Percentiles rank a stretch among this genome's conserved stretches.
These are phyloP conservation scores for Archegozetes longisetosus DNA, from an alignment of 1,140 invertebrate genomes.

Conservation along the genomic window DNA sequence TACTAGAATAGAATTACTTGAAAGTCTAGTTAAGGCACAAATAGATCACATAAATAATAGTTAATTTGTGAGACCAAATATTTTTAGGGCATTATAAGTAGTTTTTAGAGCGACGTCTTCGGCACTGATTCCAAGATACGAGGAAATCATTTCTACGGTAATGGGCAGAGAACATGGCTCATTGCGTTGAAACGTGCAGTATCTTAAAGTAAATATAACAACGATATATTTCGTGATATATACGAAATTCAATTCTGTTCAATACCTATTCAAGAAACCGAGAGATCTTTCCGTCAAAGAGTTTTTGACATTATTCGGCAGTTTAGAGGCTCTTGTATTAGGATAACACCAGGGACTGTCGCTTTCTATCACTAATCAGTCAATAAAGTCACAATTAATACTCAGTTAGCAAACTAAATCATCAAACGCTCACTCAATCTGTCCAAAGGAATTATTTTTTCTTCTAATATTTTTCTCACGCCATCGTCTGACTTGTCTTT, in stretches of 20 bases:
- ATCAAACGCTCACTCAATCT: conserved; percentile 25
- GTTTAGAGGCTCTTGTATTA: conserved; percentile 77
- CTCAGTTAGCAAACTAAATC: background rate
- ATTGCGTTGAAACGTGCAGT: conserved; percentile 88
- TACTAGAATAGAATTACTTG: too few species aligned
- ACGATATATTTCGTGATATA: background rate
- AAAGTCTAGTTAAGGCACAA: too few species aligned
- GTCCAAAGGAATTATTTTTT: conserved; percentile 61
- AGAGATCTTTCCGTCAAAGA: conserved; percentile 61
- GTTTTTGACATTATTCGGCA: conserved; percentile 68
- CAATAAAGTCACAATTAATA: background rate
- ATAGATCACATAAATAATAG: too few species aligned
- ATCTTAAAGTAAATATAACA: conserved; percentile 33
- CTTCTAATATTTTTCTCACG: conserved; percentile 61
- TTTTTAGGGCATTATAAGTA: conserved; percentile 78
- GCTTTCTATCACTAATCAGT: conserved; percentile 55
- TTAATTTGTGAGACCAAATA: conserved; percentile 54
- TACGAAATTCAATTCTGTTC: background rate
- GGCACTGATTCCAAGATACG: conserved; percentile 63
- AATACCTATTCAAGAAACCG: conserved; percentile 34
- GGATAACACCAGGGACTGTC: conserved; percentile 93
- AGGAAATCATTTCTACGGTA: conserved; percentile 65
- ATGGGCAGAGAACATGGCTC: conserved; percentile 84
- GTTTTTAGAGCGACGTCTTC: conserved; percentile 81
- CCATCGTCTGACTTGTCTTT: conserved; percentile 85